Percentiles rank a stretch among this genome's conserved stretches.
Evolutionary conservation across 2,113 vertebrate genomes (phyloP).

Genomic region (Entelurus aequoreus): DNA sequence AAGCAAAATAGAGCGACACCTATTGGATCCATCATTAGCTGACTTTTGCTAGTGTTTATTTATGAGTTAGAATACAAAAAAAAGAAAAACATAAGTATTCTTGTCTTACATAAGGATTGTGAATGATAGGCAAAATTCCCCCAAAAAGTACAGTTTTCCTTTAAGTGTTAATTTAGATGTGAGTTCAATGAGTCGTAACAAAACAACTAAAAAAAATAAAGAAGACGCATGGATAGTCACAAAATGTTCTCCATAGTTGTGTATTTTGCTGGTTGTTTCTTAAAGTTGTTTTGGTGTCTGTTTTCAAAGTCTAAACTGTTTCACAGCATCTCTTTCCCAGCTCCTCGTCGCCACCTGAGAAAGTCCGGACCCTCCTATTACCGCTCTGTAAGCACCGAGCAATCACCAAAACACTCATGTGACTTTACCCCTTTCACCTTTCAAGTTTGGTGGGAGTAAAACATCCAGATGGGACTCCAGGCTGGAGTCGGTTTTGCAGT

Average conservation of each 20-base stretch:
- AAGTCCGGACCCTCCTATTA: constrained; percentile 28
- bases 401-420: constrained; percentile 34
- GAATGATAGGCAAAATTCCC: no score
- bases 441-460: constrained; percentile 43
- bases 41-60: no score
- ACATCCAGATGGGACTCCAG: constrained; percentile 25
- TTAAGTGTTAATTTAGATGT: no score
- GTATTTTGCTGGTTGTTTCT: not conserved
- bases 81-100: no score
- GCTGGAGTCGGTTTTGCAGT: constrained; percentile 13
- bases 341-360: constrained; percentile 37
- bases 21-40: no score
- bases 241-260: not conserved
- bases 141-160: no score
- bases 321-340: constrained; percentile 18
- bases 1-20: no score
- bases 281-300: not conserved
- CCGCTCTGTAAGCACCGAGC: constrained; percentile 25
- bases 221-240: no score
- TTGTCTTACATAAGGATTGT: no score
- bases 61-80: no score
- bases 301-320: not conserved
- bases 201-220: no score
- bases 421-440: constrained; percentile 39
- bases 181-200: no score